Conservation (phyloP, 2,888 invertebrate genomes). For the Drosophila macrospina region DNA sequence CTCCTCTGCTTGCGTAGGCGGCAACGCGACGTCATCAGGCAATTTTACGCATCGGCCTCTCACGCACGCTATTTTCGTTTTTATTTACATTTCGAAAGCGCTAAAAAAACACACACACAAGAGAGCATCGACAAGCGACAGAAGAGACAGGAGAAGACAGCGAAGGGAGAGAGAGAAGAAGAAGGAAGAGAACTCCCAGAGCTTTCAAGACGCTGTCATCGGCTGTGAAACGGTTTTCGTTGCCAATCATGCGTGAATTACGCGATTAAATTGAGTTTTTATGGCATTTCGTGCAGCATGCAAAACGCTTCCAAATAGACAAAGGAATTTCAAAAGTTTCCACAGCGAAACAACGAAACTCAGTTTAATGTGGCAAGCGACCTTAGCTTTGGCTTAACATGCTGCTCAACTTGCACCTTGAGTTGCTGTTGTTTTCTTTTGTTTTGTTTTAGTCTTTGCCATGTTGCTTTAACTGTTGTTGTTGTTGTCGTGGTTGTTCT, state of each 20-base stretch:
- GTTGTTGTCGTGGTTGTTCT: slow-evolving; percentile 24
- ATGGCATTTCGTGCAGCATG: slow-evolving; percentile 62
- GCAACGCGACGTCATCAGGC: slow-evolving; percentile 74
- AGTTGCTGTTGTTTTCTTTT: slow-evolving; percentile 20
- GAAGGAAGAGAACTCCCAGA: no score
- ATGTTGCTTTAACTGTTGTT: slow-evolving; percentile 26
- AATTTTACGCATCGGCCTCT: slow-evolving; percentile 52
- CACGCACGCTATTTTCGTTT: slow-evolving; percentile 48
- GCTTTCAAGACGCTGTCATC: slow-evolving; percentile 49
- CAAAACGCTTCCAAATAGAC: slow-evolving; percentile 45
- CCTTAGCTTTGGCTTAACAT: slow-evolving; percentile 45
- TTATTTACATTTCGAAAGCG: slow-evolving; percentile 78
- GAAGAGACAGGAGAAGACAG: background rate
- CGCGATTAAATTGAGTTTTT: slow-evolving; percentile 78
- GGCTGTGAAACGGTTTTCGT: slow-evolving; percentile 62
- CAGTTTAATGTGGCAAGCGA: slow-evolving; percentile 40
- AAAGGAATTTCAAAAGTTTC: slow-evolving; percentile 7
- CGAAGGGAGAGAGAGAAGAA: slow-evolving; percentile 27
- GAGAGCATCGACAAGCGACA: background rate
- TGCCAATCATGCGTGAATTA: slow-evolving; percentile 81
- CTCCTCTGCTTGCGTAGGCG: slow-evolving; percentile 52
- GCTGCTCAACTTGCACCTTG: slow-evolving; percentile 46
- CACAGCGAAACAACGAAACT: slow-evolving; percentile 1
- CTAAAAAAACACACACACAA: no score
- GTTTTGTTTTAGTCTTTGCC: slow-evolving; percentile 16